Evolutionary conservation across 2,888 invertebrate genomes (phyloP).

Genomic region (Biston betularia): DNA sequence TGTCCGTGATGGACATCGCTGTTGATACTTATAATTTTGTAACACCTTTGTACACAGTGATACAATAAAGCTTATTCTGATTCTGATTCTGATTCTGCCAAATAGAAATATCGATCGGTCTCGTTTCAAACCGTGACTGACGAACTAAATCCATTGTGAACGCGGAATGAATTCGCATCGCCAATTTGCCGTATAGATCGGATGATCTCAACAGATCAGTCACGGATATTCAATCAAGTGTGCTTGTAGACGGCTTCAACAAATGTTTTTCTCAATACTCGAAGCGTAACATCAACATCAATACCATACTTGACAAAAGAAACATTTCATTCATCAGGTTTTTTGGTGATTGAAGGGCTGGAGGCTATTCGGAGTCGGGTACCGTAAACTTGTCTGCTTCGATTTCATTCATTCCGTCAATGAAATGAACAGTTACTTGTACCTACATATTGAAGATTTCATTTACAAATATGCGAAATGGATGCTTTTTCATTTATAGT

Average conservation of each 20-base stretch:
- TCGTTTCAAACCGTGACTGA: constrained; percentile 33
- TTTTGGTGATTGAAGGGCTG: constrained; percentile 33
- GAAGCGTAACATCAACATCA: constrained; percentile 36
- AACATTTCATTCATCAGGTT: constrained; percentile 38
- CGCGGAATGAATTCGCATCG: constrained; percentile 54
- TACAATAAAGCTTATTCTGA: no score
- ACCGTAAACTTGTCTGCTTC: constrained; percentile 53
- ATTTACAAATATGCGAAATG: constrained; percentile 2
- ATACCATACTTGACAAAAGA: constrained; percentile 39
- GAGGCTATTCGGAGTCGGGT: constrained; percentile 38
- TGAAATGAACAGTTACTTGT: constrained; percentile 24
- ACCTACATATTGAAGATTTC: constrained; percentile 3
- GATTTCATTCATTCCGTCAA: constrained; percentile 35
- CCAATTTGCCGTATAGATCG: constrained; percentile 43
- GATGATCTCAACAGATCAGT: constrained; percentile 48
- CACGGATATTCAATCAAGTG: constrained; percentile 56
- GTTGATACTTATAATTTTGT: no score
- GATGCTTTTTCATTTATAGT: constrained; percentile 5
- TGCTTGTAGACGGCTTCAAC: constrained; percentile 47
- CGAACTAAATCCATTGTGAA: constrained; percentile 37
- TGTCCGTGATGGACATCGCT: no score
- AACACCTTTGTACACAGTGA: no score
- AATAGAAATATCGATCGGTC: constrained; percentile 33
- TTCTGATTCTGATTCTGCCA: no score
- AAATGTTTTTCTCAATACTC: constrained; percentile 25